Base-by-base conservation (phyloP, 2,797 vertebrate species). In the Takifugu ocellatus region DNA sequence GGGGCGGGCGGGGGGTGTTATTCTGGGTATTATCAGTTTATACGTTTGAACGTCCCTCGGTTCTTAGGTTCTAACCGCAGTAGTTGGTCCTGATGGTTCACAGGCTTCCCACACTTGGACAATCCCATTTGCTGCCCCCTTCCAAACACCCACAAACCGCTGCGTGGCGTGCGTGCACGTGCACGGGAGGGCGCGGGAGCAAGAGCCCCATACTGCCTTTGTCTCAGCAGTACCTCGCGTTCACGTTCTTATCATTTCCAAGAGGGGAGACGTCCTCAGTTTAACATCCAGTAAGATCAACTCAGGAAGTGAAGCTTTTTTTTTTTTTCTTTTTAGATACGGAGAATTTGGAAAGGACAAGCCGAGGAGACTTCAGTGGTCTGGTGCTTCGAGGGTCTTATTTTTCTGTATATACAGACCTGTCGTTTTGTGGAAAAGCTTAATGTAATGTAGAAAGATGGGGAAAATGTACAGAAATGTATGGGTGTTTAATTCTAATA, bases 271-370 rank as follows among this genome's bases (percentile, higher is more conserved):
- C 36, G 36, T 14, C 27, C 16, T 64, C 49, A 44, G 50, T 50
- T 75, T 77, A 56, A 59, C 64, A 65, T 80, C 69, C 56, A 78
- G 59, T 81, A 48, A 75, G 72, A 77, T 72, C 67, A 82, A 83
- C 82, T 85, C 85, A 84, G 85, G 83, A 87, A 84, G 80, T 75
- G 70, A 70, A 72, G 67, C 63, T 33, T 33, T 39, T 39, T 14
- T 14, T 33, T n/a, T n/a, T 33, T 33, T 33, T 33, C 33, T 39
- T 39, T 39, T 39, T 39, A 39, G 14, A 39, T 3, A 39, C 14
- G 36, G 36, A 39, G 12, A 14, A 39, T 12, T 14, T 39, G 36
- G 36, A 14, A 39, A 39, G 36, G 36, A 39, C 36, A 39, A 39
- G 36, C 36, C 14, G 2, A 44, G 10, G 45, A 17, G 44, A 10